Conservation (phyloP, 1,140 invertebrate genomes). For the Plutomurus gul region DNA sequence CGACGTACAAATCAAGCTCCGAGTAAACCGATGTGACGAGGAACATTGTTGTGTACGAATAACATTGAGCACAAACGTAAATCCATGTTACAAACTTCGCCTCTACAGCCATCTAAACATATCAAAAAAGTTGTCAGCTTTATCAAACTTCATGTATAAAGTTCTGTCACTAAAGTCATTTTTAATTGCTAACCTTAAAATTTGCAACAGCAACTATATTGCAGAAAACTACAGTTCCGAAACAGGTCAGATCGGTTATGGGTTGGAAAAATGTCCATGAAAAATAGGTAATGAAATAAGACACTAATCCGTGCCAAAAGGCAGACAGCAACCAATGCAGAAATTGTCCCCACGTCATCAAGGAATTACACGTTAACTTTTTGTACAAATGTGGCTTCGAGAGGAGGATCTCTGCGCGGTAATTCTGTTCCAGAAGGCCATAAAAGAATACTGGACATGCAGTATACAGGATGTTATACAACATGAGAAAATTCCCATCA, state of each 20-base stretch:
- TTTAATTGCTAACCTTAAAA: conserved; percentile 59
- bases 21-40: conserved; percentile 66
- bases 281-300: conserved; percentile 63
- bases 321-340: conserved; percentile 66
- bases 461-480: conserved; percentile 76
- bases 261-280: conserved; percentile 57
- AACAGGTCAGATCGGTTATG: conserved; percentile 59
- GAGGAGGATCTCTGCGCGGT: conserved; percentile 65
- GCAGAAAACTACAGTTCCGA: conserved; percentile 61
- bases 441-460: conserved; percentile 71
- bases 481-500: conserved; percentile 72
- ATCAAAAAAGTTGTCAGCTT: conserved; percentile 28
- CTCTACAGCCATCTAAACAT: conserved; percentile 66
- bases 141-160: conserved; percentile 32
- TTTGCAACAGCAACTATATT: conserved; percentile 61
- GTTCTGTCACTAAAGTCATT: conserved; percentile 7
- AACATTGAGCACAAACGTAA: conserved; percentile 63
- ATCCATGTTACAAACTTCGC: conserved; percentile 68
- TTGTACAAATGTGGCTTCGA: conserved; percentile 71
- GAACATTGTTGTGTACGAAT: conserved; percentile 67
- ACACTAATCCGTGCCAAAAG: conserved; percentile 63
- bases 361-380: conserved; percentile 67
- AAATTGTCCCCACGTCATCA: conserved; percentile 69
- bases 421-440: conserved; percentile 73
- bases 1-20: conserved; percentile 65